phyloP scores from a whole-genome alignment of 2,113 vertebrate genomes.

The Pluvialis apricaria region DNA sequence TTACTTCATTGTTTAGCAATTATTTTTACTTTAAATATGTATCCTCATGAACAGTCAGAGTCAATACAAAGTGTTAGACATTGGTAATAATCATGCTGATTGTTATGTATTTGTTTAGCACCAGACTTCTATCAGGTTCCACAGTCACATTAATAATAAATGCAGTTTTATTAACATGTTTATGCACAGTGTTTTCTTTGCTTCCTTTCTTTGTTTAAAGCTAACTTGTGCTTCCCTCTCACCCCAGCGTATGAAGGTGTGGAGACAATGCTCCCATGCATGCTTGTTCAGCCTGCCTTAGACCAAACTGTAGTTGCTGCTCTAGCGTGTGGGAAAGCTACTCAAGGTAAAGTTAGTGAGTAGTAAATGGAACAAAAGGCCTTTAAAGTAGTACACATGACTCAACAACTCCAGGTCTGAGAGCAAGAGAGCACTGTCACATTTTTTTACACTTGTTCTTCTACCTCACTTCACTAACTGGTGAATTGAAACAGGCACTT shows the following conservation, averaged over 20 bases:
- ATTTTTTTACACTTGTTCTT: background rate
- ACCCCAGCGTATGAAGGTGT: background rate
- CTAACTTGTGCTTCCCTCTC: background rate
- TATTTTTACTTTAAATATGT: background rate
- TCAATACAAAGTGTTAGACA: background rate
- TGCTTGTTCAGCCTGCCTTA: background rate
- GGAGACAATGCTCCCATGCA: background rate
- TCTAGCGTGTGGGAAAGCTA: background rate
- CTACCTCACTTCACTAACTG: background rate
- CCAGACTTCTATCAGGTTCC: background rate
- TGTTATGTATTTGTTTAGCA: background rate
- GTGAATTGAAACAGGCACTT: background rate
- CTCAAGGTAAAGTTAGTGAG: background rate
- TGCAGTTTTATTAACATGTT: background rate
- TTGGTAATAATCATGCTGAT: background rate
- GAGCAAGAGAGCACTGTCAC: background rate
- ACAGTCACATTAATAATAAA: background rate
- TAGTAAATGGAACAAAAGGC: background rate
- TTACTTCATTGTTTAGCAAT: background rate
- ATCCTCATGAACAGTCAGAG: background rate
- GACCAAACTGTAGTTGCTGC: background rate
- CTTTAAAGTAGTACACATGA: background rate
- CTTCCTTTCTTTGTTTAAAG: background rate
- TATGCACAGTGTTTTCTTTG: rapidly evolving
- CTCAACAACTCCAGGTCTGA: background rate